Conservation (phyloP, 1,140 invertebrate species). For the Parapsyche elsis region DNA sequence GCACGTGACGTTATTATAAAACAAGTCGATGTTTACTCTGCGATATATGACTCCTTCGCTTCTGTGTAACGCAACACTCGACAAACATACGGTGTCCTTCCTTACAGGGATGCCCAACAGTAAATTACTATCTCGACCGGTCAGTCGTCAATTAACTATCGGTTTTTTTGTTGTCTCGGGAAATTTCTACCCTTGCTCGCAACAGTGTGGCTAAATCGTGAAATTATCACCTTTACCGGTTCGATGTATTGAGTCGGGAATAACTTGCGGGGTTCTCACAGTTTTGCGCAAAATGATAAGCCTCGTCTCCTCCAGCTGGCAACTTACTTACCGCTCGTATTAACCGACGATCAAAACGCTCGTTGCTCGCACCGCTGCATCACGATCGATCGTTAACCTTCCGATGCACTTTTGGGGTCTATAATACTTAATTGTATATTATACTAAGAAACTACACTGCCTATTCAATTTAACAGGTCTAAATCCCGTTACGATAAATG, state of each 20-base stretch:
- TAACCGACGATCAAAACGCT: slow-evolving; percentile 19
- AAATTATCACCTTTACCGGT: slow-evolving; percentile 17
- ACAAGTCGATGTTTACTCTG: slow-evolving; percentile 6
- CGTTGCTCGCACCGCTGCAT: slow-evolving; percentile 17
- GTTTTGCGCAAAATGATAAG: slow-evolving; percentile 9
- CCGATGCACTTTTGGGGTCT: too few species aligned
- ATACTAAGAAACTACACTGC: too few species aligned
- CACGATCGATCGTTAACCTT: slow-evolving; percentile 28
- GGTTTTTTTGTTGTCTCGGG: not conserved
- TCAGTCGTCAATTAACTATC: too few species aligned
- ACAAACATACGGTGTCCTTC: not conserved
- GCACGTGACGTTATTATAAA: slow-evolving; percentile 11
- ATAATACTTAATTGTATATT: too few species aligned
- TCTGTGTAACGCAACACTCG: not conserved
- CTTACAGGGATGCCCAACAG: not conserved
- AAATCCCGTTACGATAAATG: too few species aligned
- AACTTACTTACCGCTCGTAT: slow-evolving; percentile 10
- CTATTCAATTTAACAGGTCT: too few species aligned
- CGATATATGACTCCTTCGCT: slow-evolving; percentile 12
- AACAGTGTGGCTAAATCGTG: slow-evolving; percentile 4
- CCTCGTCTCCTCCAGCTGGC: too few species aligned
- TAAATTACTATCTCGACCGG: not conserved
- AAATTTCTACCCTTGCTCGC: not conserved
- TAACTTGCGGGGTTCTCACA: slow-evolving; percentile 4
- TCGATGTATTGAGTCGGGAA: not conserved